Conservation (phyloP, 2,113 vertebrate genomes). For the Xenus cinereus region DNA sequence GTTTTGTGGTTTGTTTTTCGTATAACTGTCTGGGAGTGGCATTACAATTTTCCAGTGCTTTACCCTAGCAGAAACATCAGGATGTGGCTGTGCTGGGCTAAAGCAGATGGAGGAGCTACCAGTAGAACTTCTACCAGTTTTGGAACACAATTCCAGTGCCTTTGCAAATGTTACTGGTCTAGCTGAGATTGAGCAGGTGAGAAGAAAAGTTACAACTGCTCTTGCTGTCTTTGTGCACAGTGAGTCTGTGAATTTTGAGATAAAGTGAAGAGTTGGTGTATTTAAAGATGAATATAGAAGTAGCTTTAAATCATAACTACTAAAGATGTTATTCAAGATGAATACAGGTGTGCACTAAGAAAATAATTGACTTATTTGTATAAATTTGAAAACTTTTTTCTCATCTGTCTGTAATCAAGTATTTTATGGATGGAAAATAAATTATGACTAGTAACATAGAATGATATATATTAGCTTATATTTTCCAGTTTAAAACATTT, state of each 20-base stretch:
- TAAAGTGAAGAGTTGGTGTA: not conserved
- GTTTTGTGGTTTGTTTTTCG: not conserved
- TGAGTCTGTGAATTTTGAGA: not conserved
- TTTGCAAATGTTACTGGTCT: not conserved
- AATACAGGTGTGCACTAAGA: not conserved
- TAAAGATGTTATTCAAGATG: not conserved
- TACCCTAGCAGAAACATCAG: not conserved
- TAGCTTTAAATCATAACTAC: not conserved
- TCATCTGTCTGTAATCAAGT: not conserved
- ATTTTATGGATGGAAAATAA: not conserved
- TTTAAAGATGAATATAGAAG: not conserved
- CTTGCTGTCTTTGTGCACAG: not conserved
- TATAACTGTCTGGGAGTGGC: not conserved
- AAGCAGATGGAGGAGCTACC: not conserved
- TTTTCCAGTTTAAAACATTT: not conserved
- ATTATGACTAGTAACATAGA: not conserved
- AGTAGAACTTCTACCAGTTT: not conserved
- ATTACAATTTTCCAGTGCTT: not conserved
- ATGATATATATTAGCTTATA: not conserved
- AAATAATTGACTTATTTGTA: not conserved
- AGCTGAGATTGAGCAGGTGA: slow-evolving; percentile 42
- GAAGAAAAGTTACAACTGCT: not conserved
- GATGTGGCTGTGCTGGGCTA: not conserved
- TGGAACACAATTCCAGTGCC: not conserved
- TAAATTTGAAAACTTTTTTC: not conserved